Evolutionary conservation across 92 coral and sea anemone species (phyloP), one percentile per base, ranked within the genome.

Genomic region (Blastomussa wellsi): DNA sequence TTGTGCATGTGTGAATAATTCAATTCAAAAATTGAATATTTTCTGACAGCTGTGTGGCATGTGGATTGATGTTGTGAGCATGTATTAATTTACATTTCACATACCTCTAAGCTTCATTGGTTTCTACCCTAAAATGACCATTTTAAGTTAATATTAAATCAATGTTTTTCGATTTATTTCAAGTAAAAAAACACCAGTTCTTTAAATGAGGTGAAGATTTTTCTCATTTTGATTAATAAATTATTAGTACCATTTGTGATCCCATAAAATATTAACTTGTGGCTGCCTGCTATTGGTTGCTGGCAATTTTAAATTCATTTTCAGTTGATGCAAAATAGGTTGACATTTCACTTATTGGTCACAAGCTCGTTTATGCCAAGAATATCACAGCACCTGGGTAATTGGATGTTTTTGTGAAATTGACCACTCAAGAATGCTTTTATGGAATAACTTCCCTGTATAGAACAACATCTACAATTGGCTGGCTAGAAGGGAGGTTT

Each of bases 291-390:
- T 71, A 94, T 94, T 94, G 97, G 97, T 82, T 91, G 79, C 57
- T 24, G 82, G 32, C 83, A 70, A 67, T 92, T 89, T 83, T 81
- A 89, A 94, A 94, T 94, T 87, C 86, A 87, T 85, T 86, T 86
- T 91, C 90, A 84, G 93, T 89, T 91, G 87, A 87, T 91, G 93
- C 86, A 87, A 86, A 84, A 59, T 71, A 89, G 87, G 76, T 35
- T 70, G 75, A 24, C 59, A 79, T 76, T 53, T 59, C 74, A 83
- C 42, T 83, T 42, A 75, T 71, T 82, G 62, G 70, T 47, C 57
- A 41, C 12, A 49, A 74, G 10, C 79, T n/a, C 8, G 22, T 31
- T 74, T 42, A 47, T 55, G 72, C 80, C n/a, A n/a, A 24, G 64
- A 39, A 83, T 57, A 74, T 74, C 29, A 60, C 47, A 29, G 80